phyloP scores from a whole-genome alignment of 2,888 invertebrate genomes.

The Artemia sinica region DNA sequence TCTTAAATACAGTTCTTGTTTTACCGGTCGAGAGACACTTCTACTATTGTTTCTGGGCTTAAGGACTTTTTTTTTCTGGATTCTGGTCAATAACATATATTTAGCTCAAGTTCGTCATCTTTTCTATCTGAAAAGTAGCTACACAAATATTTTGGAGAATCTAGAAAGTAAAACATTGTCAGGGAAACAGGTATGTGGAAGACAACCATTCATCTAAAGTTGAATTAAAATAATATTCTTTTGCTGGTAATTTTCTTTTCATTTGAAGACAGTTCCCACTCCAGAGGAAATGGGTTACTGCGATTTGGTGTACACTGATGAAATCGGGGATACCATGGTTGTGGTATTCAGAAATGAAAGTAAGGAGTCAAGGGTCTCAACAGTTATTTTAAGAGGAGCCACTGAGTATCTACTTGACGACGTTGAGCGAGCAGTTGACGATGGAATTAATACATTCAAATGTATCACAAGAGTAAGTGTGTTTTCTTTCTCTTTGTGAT shows the following conservation, averaged over 20 bases:
- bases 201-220: too few species aligned
- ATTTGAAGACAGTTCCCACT: slow-evolving; percentile 48
- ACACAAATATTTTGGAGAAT: too few species aligned
- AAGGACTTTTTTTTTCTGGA: too few species aligned
- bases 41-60: too few species aligned
- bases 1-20: too few species aligned
- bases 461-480: slow-evolving; percentile 50
- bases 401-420: slow-evolving; percentile 98
- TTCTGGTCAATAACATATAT: too few species aligned
- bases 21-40: too few species aligned
- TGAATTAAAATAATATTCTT: too few species aligned
- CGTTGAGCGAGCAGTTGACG: slow-evolving; percentile 91
- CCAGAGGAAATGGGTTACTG: slow-evolving; percentile 80
- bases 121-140: too few species aligned
- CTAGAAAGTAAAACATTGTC: too few species aligned
- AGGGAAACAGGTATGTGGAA: too few species aligned
- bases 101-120: too few species aligned
- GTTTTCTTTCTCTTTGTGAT: not conserved
- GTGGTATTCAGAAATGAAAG: slow-evolving; percentile 80
- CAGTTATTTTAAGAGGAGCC: slow-evolving; percentile 83
- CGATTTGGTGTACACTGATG: slow-evolving; percentile 70
- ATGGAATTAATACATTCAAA: slow-evolving; percentile 97
- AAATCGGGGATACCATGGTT: slow-evolving; percentile 84
- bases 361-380: slow-evolving; percentile 68
- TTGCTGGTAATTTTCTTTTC: not conserved